These are phyloP conservation scores for Allacma fusca DNA, from an alignment of 2,888 invertebrate species.

Conservation along the genomic window DNA sequence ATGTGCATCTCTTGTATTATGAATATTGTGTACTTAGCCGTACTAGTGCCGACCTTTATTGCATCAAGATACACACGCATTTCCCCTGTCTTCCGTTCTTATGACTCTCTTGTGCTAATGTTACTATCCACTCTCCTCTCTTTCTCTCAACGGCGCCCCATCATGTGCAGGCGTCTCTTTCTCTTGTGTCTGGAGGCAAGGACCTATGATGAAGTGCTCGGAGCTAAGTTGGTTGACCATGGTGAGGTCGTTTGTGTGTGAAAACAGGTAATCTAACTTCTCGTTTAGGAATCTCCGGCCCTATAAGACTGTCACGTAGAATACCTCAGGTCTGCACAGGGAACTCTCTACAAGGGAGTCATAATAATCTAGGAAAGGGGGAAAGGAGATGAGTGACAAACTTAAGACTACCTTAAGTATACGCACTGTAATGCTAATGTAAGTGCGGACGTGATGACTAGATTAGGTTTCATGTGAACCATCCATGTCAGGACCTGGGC, in stretches of 20 bases:
- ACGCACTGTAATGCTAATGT: constrained; percentile 34
- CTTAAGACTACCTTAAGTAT: constrained; percentile 31
- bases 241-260: constrained; percentile 30
- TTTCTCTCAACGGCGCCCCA: too few relatives aligned
- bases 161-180: too few relatives aligned
- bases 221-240: background rate
- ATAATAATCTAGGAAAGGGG: background rate
- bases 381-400: constrained; percentile 17
- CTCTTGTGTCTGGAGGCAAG: too few relatives aligned
- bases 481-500: background rate
- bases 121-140: too few relatives aligned
- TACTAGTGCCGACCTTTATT: too few relatives aligned
- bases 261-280: constrained; percentile 29
- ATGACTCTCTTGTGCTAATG: too few relatives aligned
- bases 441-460: constrained; percentile 39
- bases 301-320: too few relatives aligned
- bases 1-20: too few relatives aligned
- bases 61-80: too few relatives aligned
- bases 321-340: background rate
- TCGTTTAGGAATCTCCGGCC: constrained; percentile 21
- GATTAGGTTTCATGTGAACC: constrained; percentile 30
- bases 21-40: too few relatives aligned
- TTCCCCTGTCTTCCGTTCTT: too few relatives aligned
- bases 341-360: background rate
- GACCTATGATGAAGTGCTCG: background rate